Evolutionary conservation across 2,797 vertebrate species (phyloP).

Genomic region (Myotis planiceps): DNA sequence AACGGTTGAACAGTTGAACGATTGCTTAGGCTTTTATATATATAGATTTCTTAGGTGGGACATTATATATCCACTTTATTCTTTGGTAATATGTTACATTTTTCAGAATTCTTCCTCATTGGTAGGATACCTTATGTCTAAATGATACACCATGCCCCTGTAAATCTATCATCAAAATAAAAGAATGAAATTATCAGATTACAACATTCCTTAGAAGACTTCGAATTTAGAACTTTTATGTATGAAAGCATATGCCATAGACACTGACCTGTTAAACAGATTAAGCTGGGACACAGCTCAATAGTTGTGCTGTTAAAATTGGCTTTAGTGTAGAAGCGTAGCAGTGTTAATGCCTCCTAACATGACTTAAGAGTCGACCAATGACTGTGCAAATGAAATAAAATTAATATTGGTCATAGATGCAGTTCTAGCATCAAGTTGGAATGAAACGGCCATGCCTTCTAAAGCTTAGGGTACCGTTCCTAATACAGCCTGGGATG

Average conservation of each 20-base stretch:
- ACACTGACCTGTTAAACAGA: background rate
- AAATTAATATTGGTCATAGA: background rate
- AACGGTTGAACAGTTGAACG: no score
- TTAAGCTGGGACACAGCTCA: background rate
- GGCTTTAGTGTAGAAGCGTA: background rate
- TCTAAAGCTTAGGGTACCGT: background rate
- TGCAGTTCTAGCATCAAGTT: background rate
- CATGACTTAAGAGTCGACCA: background rate
- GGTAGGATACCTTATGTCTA: background rate
- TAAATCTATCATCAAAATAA: conserved; percentile 28
- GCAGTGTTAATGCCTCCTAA: background rate
- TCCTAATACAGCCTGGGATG: background rate
- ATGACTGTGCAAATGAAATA: background rate
- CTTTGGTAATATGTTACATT: background rate
- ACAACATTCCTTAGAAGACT: background rate
- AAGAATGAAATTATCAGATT: background rate
- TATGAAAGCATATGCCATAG: background rate
- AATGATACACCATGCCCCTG: background rate
- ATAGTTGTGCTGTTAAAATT: background rate
- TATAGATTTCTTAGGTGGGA: background rate
- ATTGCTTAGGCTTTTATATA: no score
- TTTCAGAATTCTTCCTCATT: background rate
- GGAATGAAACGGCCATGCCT: background rate
- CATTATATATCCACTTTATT: background rate
- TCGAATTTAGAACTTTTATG: background rate